phyloP scores from a whole-genome alignment of 2,797 vertebrate species.

The Danio kyathit region DNA sequence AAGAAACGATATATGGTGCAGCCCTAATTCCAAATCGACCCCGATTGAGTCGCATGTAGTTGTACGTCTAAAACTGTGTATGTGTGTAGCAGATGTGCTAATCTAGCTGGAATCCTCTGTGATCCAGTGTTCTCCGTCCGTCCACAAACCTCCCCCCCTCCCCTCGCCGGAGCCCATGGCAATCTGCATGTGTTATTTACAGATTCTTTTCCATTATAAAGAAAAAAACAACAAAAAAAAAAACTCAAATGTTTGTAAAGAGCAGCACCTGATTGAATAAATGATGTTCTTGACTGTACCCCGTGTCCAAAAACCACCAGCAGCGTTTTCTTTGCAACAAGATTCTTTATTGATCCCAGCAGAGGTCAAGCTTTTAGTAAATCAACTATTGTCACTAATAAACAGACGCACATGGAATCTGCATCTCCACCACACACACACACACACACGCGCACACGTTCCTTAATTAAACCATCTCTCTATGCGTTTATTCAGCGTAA shows the following conservation, averaged over 20 bases:
- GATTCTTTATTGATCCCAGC: conserved; percentile 30
- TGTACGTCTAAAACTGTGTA: background rate
- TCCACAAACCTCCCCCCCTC: conserved; percentile 60
- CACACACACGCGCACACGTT: too few species aligned
- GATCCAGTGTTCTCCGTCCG: conserved; percentile 16
- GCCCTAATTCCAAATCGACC: background rate
- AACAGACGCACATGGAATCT: conserved; percentile 24
- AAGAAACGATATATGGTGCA: too few species aligned
- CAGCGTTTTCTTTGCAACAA: conserved; percentile 7
- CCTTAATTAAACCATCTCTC: too few species aligned
- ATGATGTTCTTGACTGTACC: conserved; percentile 90
- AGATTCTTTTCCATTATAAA: conserved; percentile 86
- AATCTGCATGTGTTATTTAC: conserved; percentile 92
- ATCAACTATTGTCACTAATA: conserved; percentile 7
- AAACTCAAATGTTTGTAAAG: conserved; percentile 87
- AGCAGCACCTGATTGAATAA: conserved; percentile 89
- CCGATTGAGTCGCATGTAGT: background rate
- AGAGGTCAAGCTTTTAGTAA: conserved; percentile 16
- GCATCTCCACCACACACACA: background rate
- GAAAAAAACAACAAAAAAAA: conserved; percentile 76
- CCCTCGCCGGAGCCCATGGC: conserved; percentile 81
- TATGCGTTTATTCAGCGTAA: too few species aligned
- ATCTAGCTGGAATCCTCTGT: background rate
- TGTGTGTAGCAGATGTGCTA: too few species aligned
- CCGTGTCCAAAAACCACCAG: background rate